Evolutionary conservation across 2,113 vertebrate genomes (phyloP).

Genomic region (Thryonomys swinderianus): DNA sequence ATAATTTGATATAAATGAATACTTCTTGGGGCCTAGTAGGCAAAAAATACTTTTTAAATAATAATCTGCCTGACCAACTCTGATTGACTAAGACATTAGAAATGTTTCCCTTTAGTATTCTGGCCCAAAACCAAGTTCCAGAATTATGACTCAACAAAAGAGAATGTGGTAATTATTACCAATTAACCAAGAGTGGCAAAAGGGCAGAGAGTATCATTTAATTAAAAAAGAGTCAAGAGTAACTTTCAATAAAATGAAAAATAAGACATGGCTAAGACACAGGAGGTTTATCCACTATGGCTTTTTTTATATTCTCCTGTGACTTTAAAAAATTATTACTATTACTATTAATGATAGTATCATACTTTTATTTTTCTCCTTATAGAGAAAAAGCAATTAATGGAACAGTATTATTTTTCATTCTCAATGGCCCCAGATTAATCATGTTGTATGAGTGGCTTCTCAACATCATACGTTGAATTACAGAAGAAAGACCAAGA

Average conservation of each 20-base stretch:
- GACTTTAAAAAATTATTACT: no score
- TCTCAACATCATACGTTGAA: slow-evolving; percentile 4
- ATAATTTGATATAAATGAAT: neutral
- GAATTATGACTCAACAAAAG: neutral
- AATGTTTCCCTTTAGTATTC: slow-evolving; percentile 3
- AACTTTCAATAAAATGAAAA: neutral
- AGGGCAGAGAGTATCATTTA: neutral
- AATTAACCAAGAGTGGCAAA: neutral
- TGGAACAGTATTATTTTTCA: neutral
- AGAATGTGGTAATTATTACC: neutral
- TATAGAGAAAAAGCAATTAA: neutral
- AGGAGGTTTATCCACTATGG: neutral
- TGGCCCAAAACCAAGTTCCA: neutral
- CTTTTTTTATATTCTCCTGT: no score
- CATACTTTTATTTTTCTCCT: neutral
- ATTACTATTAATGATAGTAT: neutral
- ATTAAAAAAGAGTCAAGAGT: slow-evolving; percentile 16
- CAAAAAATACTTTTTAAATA: neutral
- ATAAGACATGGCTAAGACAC: neutral
- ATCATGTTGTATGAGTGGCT: neutral
- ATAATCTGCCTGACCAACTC: neutral
- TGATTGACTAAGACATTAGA: neutral
- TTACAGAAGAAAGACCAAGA: slow-evolving; percentile 33
- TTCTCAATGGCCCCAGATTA: slow-evolving; percentile 4
- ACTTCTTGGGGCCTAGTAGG: neutral